These are phyloP conservation scores for Oncopodura yosiiana DNA, from an alignment of 1,140 invertebrate genomes.

Conservation along the genomic window DNA sequence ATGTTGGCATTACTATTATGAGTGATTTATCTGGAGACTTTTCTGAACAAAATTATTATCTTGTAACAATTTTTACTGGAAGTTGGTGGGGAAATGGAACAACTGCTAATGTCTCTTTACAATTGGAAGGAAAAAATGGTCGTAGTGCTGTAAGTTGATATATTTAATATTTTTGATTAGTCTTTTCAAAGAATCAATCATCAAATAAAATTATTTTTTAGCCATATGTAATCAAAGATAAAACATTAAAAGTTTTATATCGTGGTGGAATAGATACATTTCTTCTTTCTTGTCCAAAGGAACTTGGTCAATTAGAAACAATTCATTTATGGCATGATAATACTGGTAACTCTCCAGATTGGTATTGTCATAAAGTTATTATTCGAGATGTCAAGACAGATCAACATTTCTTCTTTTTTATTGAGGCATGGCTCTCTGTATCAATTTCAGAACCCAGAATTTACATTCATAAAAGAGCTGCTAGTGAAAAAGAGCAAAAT, in stretches of 20 bases:
- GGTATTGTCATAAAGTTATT: slow-evolving; percentile 21
- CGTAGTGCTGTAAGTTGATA: no score
- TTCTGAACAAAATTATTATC: slow-evolving; percentile 4
- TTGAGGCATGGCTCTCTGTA: slow-evolving; percentile 18
- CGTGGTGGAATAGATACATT: slow-evolving; percentile 10
- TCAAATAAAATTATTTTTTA: no score
- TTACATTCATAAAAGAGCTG: no score
- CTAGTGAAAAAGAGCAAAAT: background rate
- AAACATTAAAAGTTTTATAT: background rate
- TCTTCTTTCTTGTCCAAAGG: slow-evolving; percentile 14
- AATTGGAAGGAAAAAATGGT: slow-evolving; percentile 14
- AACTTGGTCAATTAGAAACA: slow-evolving; percentile 20
- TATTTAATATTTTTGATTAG: no score
- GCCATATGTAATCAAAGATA: slow-evolving; percentile 6
- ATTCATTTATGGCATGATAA: slow-evolving; percentile 25
- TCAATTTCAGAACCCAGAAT: background rate
- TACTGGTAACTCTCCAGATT: slow-evolving; percentile 10
- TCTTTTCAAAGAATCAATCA: no score
- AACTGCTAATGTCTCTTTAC: slow-evolving; percentile 11
- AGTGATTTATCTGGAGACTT: slow-evolving; percentile 14
- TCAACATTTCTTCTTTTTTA: slow-evolving; percentile 14
- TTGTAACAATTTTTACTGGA: slow-evolving; percentile 22
- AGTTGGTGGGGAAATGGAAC: slow-evolving; percentile 16
- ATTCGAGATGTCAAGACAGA: slow-evolving; percentile 14
- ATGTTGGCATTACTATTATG: slow-evolving; percentile 18